Percentiles rank a stretch among this genome's conserved stretches.
phyloP scores from a whole-genome alignment of 2,888 invertebrate genomes.

The Andrena dorsata region DNA sequence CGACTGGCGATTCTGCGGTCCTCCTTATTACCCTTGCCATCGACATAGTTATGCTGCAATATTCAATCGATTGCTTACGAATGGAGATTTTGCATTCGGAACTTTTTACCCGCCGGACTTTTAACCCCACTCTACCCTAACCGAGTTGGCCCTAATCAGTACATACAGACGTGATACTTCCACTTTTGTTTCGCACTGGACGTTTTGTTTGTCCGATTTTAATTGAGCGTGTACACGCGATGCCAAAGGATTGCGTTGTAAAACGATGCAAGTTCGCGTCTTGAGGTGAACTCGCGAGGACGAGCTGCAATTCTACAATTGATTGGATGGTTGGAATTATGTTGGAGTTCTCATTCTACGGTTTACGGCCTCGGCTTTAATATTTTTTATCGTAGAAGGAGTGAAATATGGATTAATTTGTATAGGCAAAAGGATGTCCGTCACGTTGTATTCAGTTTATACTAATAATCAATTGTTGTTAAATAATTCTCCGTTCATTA shows the following conservation, averaged over 20 bases:
- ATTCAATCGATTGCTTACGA: too few species aligned
- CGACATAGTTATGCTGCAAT: too few species aligned
- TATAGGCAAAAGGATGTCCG: too few species aligned
- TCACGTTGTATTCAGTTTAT: not conserved
- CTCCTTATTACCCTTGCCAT: too few species aligned
- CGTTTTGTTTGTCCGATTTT: constrained; percentile 24
- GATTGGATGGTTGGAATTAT: too few species aligned
- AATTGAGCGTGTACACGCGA: constrained; percentile 5
- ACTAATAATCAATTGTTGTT: not conserved
- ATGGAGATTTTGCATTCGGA: too few species aligned
- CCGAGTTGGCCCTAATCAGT: constrained; percentile 5
- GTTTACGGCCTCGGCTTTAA: too few species aligned
- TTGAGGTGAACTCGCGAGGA: not conserved
- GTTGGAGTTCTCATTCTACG: too few species aligned
- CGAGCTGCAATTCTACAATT: constrained; percentile 1
- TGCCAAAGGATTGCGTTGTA: constrained; percentile 1
- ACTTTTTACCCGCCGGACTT: too few species aligned
- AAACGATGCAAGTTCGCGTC: not conserved
- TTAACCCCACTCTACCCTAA: not conserved
- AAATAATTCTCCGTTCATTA: constrained; percentile 4
- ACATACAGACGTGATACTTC: not conserved
- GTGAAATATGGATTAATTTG: too few species aligned
- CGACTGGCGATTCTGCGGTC: too few species aligned
- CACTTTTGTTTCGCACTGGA: not conserved
- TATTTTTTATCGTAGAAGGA: too few species aligned